These are phyloP conservation scores for Leptinotarsa undecemlineata DNA, from an alignment of 1,140 invertebrate species.

Conservation along the genomic window DNA sequence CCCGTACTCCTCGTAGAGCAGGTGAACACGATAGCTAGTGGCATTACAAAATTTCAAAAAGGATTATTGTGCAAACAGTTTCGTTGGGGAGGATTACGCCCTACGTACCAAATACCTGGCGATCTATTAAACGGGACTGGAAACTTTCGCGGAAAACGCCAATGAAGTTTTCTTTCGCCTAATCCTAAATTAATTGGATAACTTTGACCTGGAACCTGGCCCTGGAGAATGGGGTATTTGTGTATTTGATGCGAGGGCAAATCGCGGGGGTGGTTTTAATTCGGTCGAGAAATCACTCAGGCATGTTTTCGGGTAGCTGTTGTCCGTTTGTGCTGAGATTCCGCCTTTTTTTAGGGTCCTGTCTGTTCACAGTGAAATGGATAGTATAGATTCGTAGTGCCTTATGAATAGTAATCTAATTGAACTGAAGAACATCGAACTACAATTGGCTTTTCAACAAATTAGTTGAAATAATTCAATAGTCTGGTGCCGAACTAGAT, in stretches of 20 bases:
- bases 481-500: too few species aligned
- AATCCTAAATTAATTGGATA: constrained; percentile 24
- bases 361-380: too few species aligned
- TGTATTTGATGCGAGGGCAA: background rate
- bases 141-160: constrained; percentile 14
- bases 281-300: background rate
- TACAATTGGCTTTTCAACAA: too few species aligned
- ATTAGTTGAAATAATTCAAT: too few species aligned
- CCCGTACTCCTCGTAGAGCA: background rate
- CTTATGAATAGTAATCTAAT: too few species aligned
- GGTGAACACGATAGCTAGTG: background rate
- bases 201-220: constrained; percentile 8
- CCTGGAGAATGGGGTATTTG: constrained; percentile 22
- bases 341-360: too few species aligned
- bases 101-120: constrained; percentile 13
- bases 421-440: too few species aligned
- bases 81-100: constrained; percentile 14
- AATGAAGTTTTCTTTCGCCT: constrained; percentile 13
- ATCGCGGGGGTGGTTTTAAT: background rate
- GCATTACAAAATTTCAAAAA: constrained; percentile 21
- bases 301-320: too few species aligned
- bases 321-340: too few species aligned
- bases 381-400: too few species aligned
- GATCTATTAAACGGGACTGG: constrained; percentile 11
- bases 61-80: constrained; percentile 16